Base-by-base conservation (phyloP, 2,797 vertebrate genomes). In the Notolepis coatsorum region DNA sequence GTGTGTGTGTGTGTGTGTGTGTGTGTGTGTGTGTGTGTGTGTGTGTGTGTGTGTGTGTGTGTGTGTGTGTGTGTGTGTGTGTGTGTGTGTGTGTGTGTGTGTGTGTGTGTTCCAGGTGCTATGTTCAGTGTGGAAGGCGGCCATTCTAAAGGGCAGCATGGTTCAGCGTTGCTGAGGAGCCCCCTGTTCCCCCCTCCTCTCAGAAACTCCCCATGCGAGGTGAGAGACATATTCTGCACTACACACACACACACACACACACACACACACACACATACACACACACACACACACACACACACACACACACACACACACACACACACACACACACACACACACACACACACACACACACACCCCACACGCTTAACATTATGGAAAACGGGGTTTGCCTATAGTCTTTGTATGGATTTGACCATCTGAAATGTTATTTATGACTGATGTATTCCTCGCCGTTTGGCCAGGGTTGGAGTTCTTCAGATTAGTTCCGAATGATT, bases 141-240 rank as follows among this genome's bases (percentile, higher is more conserved):
- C 20, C 94, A 94, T 18, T 85, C 72, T 37, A 89, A 91, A 85
- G 85, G 87, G 73, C 82, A 73, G 65, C 63, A 77, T 49, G 64
- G 85, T 75, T 78, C 92, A 57, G 92, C 73, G 2, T 79, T 79
- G 1, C 87, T 98, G 71, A 94, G 92, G 83, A 98, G 96, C 31
- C 70, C 89, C 1, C 77, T 93, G 0, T 97, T 96, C 76, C 95
- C 97, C 0, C 93, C 95, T 31, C 97, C 97, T 2, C 89, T 99
- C 28, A 96, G 95, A 82, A 98, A 97, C 79, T 95, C 97, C 10
- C 95, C 91, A 0, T 99, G 97, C 38, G 92, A 92, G 93, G 97
- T 91, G 90, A 97, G 96, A 50, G 27, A 49, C 51, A 5, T 7
- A 2, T 18, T 17, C 15, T 17, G 28, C 38, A 63, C 63, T 65